Evolutionary conservation across 2,113 vertebrate species (phyloP), one percentile per base, ranked within the genome.

Genomic region (Fregetta grallaria): DNA sequence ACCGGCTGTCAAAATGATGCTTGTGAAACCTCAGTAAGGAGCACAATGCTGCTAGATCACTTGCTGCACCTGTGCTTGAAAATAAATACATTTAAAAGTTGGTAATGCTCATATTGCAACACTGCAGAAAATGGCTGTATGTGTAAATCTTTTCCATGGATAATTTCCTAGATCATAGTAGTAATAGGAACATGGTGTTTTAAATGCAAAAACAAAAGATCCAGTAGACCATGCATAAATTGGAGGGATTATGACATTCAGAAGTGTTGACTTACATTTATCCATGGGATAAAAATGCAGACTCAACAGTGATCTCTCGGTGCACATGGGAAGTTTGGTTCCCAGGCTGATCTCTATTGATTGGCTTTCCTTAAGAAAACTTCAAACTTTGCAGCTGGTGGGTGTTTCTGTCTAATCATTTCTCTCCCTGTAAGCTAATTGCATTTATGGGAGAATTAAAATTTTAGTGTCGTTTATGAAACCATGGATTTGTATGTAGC

Each of bases 1-100:
- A 81, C 56, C 49, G 61, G 86, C 95, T 95, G 73, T 95, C 86
- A 84, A 7, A 83, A 76, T 50, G n/a, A 65, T 86, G 76, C 92
- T 95, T 93, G 81, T 95, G 96, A 93, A 94, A 92, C 85, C 80
- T 94, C 94, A 90, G 94, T 85, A 73, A 96, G 96, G 86, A 94
- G 95, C 95, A 75, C 76, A 70, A 36, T 30, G 81, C 72, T 93
- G 49, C 81, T 72, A 18, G 58, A 77, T 36, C 73, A n/a, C 44
- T 86, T 66, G 62, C 90, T 96, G 85, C 81, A 78, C 82, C 90
- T 96, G 59, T 92, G 92, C 97, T 90, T 94, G 95, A 32, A 45
- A 88, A 88, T 29, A 40, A 97, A 84, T 49, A 68, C 76, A 15
- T 32, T 18, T 38, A 5, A 36, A 72, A 96, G 94, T 77, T 68